phyloP scores from a whole-genome alignment of 2,113 vertebrate species.

The Xiphophorus hellerii region DNA sequence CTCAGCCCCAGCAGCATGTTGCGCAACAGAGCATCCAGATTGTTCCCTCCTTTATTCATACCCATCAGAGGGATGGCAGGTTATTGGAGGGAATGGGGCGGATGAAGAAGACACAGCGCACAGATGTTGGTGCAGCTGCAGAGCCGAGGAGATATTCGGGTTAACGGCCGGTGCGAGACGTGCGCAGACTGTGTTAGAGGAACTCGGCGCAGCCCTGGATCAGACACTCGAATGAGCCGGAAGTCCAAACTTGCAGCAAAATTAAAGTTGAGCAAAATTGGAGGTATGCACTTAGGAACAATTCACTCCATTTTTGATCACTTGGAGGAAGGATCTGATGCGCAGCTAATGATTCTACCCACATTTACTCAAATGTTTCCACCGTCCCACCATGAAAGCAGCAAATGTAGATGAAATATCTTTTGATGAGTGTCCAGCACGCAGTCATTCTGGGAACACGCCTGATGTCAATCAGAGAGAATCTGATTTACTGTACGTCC shows the following conservation, averaged over 20 bases:
- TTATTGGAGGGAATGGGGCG: slow-evolving; percentile 90
- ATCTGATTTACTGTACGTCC: too few relatives aligned
- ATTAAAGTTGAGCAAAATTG: slow-evolving; percentile 8
- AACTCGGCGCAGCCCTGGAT: slow-evolving; percentile 36
- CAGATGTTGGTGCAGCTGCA: slow-evolving; percentile 91
- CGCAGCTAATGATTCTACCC: not conserved
- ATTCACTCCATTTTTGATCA: not conserved
- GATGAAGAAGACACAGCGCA: slow-evolving; percentile 83
- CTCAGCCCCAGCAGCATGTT: slow-evolving; percentile 63
- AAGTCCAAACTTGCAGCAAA: slow-evolving; percentile 47
- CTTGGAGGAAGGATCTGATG: not conserved
- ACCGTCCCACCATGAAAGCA: not conserved
- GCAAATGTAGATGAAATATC: not conserved
- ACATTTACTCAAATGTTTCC: not conserved
- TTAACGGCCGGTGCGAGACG: slow-evolving; percentile 56
- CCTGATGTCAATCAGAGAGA: too few relatives aligned
- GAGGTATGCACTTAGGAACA: not conserved
- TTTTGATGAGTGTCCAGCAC: not conserved
- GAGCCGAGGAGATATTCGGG: slow-evolving; percentile 59
- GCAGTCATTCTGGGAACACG: not conserved
- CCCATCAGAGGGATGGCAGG: slow-evolving; percentile 85
- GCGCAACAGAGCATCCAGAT: slow-evolving; percentile 79
- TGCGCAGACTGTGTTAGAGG: slow-evolving; percentile 58
- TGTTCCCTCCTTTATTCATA: slow-evolving; percentile 84
- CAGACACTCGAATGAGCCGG: slow-evolving; percentile 52